These are phyloP conservation scores for Apis laboriosa DNA, from an alignment of 1,140 invertebrate genomes.

Conservation along the genomic window DNA sequence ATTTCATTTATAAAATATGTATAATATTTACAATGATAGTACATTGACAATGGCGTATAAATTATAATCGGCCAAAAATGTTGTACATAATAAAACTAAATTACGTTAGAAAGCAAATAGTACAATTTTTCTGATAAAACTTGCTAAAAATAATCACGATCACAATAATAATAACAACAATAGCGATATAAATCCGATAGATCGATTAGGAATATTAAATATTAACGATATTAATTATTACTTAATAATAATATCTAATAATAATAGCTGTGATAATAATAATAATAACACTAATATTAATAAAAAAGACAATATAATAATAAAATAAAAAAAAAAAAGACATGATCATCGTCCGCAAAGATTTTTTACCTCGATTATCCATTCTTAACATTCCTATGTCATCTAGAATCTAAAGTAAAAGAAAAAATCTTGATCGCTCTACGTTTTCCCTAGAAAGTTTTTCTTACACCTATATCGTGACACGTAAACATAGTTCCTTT, in stretches of 20 bases:
- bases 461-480: conserved; percentile 60
- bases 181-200: conserved; percentile 31
- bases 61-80: conserved; percentile 51
- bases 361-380: conserved; percentile 40
- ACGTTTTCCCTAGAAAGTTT: conserved; percentile 50
- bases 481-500: conserved; percentile 65
- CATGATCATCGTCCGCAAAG: conserved; percentile 39
- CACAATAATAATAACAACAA: conserved; percentile 36
- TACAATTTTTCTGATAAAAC: conserved; percentile 5
- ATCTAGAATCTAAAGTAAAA: conserved; percentile 43
- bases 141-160: conserved; percentile 51
- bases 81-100: conserved; percentile 41
- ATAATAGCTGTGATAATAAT: conserved; percentile 24
- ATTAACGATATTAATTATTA: conserved; percentile 27
- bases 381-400: conserved; percentile 45
- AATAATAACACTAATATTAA: conserved; percentile 30
- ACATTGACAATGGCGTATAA: conserved; percentile 53
- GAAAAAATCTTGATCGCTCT: conserved; percentile 42
- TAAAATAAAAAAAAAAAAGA: conserved; percentile 26
- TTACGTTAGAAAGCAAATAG: conserved; percentile 26
- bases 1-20: conserved; percentile 75
- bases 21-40: conserved; percentile 74
- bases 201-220: conserved; percentile 37
- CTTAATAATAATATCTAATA: conserved; percentile 15
- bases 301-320: conserved; percentile 38